phyloP scores from a whole-genome alignment of 2,888 invertebrate species.

The Eueremaeus valkanovi region DNA sequence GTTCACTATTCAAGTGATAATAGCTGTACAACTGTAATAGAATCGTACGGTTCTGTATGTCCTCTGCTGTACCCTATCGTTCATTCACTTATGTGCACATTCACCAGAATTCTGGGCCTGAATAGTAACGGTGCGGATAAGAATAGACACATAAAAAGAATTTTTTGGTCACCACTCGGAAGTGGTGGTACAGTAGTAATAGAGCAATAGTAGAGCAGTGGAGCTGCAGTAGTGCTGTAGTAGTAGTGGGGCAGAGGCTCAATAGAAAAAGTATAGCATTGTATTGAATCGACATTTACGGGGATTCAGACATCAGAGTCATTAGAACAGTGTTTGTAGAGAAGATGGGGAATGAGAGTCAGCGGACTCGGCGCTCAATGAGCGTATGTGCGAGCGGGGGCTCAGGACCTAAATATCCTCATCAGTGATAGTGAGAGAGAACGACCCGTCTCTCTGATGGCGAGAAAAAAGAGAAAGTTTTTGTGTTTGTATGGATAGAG shows the following conservation, averaged over 20 bases:
- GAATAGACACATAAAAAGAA: conserved; percentile 9
- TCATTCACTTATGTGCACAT: too few relatives aligned
- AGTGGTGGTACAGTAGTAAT: conserved; percentile 10
- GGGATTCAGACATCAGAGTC: conserved; percentile 15
- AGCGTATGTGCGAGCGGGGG: neutral
- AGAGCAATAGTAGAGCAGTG: neutral
- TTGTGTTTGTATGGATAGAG: neutral
- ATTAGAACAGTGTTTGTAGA: neutral
- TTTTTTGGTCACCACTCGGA: conserved; percentile 33
- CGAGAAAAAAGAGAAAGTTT: conserved; percentile 30
- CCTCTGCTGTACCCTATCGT: conserved; percentile 7
- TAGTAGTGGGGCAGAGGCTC: neutral
- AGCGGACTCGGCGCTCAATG: neutral
- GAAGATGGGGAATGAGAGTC: neutral
- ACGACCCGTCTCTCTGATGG: too few relatives aligned
- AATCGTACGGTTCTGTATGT: conserved; percentile 7
- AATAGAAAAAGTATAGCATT: conserved; percentile 11
- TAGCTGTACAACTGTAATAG: neutral
- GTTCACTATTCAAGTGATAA: neutral
- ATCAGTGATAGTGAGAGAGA: neutral
- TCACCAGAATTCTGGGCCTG: too few relatives aligned
- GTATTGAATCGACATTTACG: neutral
- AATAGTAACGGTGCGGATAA: conserved; percentile 27
- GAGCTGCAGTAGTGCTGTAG: neutral
- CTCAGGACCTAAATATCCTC: conserved; percentile 24